Percentiles rank a stretch among this genome's conserved stretches.
These are phyloP conservation scores for Cryptus viduatorius DNA, from an alignment of 2,888 invertebrate species.

Conservation along the genomic window DNA sequence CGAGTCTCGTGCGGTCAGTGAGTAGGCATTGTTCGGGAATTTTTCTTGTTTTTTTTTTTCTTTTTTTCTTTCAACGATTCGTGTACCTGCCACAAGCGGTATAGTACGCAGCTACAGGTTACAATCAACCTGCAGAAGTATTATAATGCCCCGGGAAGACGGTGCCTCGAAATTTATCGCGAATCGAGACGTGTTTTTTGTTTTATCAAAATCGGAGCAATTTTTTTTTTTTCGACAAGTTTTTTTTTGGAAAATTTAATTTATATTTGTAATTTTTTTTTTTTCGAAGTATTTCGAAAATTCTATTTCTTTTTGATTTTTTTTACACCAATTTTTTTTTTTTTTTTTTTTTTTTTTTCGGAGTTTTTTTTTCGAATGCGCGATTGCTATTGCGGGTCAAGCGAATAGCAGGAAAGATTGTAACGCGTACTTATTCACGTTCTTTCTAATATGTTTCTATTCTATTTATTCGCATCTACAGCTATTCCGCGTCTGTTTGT, in stretches of 20 bases:
- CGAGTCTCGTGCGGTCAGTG: constrained; percentile 26
- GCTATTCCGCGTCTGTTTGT: constrained; percentile 20
- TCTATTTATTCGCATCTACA: constrained; percentile 16
- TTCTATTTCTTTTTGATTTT: not conserved
- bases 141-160: constrained; percentile 17
- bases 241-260: not conserved
- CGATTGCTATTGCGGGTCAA: not conserved
- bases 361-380: not conserved
- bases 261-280: not conserved
- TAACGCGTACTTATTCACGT: not conserved
- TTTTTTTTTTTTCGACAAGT: not conserved
- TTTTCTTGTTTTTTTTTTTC: constrained; percentile 23
- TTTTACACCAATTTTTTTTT: not conserved
- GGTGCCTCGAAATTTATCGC: not conserved
- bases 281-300: too few species aligned
- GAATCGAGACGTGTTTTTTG: not conserved
- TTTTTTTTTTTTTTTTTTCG: not conserved
- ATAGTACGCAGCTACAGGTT: constrained; percentile 16
- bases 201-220: not conserved
- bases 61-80: constrained; percentile 1
- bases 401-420: constrained; percentile 7
- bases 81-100: constrained; percentile 8
- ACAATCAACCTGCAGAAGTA: constrained; percentile 46
- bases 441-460: constrained; percentile 21
- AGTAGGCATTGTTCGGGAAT: constrained; percentile 55